Evolutionary conservation across 2,797 vertebrate genomes (phyloP).

Genomic region (Poeciliopsis infans): DNA sequence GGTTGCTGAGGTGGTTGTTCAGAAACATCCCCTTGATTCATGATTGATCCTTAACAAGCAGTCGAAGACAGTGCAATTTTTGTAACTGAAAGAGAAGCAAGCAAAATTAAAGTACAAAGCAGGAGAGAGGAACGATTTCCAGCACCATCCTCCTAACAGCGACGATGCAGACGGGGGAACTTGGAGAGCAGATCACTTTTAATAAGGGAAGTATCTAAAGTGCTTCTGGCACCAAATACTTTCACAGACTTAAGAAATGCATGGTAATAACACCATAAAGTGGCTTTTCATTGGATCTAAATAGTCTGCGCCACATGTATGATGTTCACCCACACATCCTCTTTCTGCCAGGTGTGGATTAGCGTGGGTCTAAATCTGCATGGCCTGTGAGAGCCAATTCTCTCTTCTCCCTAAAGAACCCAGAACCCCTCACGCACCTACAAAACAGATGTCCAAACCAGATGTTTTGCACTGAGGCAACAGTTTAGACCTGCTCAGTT

Average conservation of each 20-base stretch:
- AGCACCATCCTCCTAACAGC: background rate
- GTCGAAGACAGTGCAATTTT: background rate
- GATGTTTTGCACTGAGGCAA: constrained; percentile 63
- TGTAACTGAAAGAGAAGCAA: background rate
- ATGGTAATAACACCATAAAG: background rate
- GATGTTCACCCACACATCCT: constrained; percentile 11
- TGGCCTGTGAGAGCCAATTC: constrained; percentile 35
- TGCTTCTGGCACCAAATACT: background rate
- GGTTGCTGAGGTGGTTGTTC: background rate
- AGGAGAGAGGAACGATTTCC: background rate
- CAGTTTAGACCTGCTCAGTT: constrained; percentile 33
- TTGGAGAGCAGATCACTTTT: background rate
- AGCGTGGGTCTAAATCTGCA: constrained; percentile 17
- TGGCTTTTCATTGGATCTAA: background rate
- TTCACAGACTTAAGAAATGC: background rate
- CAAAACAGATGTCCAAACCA: constrained; percentile 73
- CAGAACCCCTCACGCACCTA: constrained; percentile 48
- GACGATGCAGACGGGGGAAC: background rate
- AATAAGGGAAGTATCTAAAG: background rate
- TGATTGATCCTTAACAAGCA: background rate
- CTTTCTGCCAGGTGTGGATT: constrained; percentile 44
- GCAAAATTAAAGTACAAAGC: background rate
- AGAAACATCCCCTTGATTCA: background rate
- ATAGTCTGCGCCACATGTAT: background rate
- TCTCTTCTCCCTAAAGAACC: constrained; percentile 48